Conservation (phyloP, 2,888 invertebrate species). For the Toxonevra muliebris region DNA sequence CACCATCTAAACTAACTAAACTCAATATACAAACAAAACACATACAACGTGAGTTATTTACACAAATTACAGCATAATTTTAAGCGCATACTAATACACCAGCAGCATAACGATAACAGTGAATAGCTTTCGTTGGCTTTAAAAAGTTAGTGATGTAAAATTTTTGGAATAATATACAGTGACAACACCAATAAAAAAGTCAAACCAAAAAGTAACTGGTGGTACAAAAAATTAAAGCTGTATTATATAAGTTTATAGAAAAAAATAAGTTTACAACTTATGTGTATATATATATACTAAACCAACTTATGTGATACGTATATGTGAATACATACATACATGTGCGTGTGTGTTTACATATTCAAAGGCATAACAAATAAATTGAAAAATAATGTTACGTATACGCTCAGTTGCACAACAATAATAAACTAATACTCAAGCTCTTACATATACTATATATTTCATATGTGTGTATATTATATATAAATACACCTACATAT, state of each 20-base stretch:
- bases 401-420: constrained; percentile 15
- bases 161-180: no score
- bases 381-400: constrained; percentile 21
- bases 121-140: no score
- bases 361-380: background rate
- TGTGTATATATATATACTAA: background rate
- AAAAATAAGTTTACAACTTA: background rate
- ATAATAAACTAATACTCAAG: background rate
- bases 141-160: no score
- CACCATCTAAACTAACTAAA: background rate
- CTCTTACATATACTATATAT: background rate
- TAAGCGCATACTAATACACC: background rate
- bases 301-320: constrained; percentile 1
- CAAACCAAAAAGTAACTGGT: no score
- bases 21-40: constrained; percentile 11
- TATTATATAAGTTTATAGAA: no score
- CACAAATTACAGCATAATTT: background rate
- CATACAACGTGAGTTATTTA: background rate
- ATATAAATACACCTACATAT: background rate
- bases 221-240: no score
- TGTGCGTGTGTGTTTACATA: background rate
- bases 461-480: background rate
- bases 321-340: background rate
- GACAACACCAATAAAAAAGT: no score
- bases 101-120: no score